phyloP scores from a whole-genome alignment of 2,797 vertebrate genomes.

The Sebastiscus albofasciatus region DNA sequence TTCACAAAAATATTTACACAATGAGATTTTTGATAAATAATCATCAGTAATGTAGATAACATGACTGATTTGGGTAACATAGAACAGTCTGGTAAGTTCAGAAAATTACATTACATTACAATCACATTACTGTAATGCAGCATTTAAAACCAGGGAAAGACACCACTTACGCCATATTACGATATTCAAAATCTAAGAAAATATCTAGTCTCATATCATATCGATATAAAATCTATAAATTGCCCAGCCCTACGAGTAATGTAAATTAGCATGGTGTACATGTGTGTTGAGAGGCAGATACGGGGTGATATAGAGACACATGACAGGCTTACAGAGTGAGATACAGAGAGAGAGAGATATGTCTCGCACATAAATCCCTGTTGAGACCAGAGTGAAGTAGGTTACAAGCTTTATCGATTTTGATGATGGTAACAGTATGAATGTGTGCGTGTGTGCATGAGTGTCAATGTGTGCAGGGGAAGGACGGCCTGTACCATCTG shows the following conservation, averaged over 20 bases:
- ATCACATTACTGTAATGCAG: no score
- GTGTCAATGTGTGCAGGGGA: slow-evolving; percentile 37
- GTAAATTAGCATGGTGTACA: slow-evolving; percentile 15
- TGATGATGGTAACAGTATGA: slow-evolving; percentile 55
- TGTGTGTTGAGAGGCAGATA: slow-evolving; percentile 13
- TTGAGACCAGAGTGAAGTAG: slow-evolving; percentile 69
- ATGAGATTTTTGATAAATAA: no score
- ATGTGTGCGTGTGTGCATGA: slow-evolving; percentile 27
- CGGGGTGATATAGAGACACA: slow-evolving; percentile 21
- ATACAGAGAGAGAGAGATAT: slow-evolving; percentile 16
- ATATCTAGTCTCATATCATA: no score
- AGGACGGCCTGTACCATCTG: slow-evolving; percentile 76
- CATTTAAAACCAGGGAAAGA: no score
- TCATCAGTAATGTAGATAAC: no score
- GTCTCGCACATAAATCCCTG: slow-evolving; percentile 66
- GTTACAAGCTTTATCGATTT: slow-evolving; percentile 79
- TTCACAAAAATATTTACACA: no score
- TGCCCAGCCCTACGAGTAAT: background rate
- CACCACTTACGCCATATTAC: no score
- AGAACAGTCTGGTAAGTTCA: no score
- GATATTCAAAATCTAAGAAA: no score
- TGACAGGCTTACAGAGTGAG: slow-evolving; percentile 15
- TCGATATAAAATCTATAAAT: no score
- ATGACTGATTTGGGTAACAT: no score
- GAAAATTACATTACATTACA: no score